Percentiles rank a stretch among this genome's conserved stretches.
phyloP scores from a whole-genome alignment of 2,888 invertebrate genomes.

The Epinotia brunnichana region DNA sequence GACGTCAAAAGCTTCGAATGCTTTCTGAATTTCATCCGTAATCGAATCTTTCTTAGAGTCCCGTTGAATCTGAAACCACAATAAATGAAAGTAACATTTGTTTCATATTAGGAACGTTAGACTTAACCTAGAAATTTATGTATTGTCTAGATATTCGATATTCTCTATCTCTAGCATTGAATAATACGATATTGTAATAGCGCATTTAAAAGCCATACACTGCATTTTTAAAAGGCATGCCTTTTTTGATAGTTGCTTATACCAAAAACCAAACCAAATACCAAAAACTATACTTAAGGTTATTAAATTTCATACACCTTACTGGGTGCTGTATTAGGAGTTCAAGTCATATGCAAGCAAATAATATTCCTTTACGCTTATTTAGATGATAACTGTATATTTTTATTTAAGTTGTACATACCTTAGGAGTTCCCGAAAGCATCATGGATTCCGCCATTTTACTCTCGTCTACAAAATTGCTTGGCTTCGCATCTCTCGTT shows the following conservation, averaged over 20 bases:
- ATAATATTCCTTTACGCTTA: neutral
- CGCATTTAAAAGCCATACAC: no score
- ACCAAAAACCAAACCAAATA: no score
- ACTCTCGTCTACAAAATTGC: conserved; percentile 74
- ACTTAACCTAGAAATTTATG: neutral
- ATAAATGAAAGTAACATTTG: neutral
- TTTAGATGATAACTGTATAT: neutral
- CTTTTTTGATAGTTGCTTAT: no score
- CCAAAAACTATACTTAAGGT: no score
- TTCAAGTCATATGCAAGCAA: no score
- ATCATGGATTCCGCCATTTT: conserved; percentile 65
- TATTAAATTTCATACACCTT: no score
- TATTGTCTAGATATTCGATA: no score
- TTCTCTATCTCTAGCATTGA: no score
- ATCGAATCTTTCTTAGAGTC: conserved; percentile 64
- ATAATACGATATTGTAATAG: no score
- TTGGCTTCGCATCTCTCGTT: conserved; percentile 66
- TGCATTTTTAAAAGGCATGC: no score
- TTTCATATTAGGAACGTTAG: neutral
- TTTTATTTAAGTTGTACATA: conserved; percentile 45
- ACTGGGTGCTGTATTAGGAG: no score
- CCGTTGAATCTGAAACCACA: conserved; percentile 63
- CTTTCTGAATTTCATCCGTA: conserved; percentile 63
- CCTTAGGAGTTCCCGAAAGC: conserved; percentile 68
- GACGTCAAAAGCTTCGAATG: conserved; percentile 82